These are phyloP conservation scores for Margarornis squamiger DNA, from an alignment of 2,797 vertebrate genomes.

Conservation along the genomic window DNA sequence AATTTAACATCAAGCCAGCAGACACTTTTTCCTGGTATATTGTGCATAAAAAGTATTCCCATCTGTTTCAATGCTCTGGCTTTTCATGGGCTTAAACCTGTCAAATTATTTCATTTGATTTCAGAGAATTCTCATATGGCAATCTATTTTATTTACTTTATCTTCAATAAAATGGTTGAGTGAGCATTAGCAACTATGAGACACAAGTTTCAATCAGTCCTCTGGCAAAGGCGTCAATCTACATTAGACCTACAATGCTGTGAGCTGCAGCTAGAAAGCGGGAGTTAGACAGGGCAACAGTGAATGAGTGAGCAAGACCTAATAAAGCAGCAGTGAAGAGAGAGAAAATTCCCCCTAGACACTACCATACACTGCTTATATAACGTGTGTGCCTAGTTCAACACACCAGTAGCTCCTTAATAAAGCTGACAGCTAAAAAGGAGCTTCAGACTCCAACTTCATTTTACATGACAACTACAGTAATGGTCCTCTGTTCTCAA, in stretches of 20 bases:
- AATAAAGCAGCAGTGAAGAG: conserved; percentile 56
- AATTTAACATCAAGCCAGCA: conserved; percentile 18
- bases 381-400: conserved; percentile 78
- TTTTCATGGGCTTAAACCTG: conserved; percentile 78
- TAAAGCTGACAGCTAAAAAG: conserved; percentile 81
- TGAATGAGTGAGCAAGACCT: conserved; percentile 49
- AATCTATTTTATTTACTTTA: conserved; percentile 98
- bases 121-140: conserved; percentile 88
- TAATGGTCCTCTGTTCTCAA: conserved; percentile 74
- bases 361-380: conserved; percentile 69
- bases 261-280: conserved; percentile 61
- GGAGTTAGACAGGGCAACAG: conserved; percentile 60
- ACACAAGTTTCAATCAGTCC: conserved; percentile 91
- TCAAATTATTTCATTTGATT: conserved; percentile 88
- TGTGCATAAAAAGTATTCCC: conserved; percentile 67
- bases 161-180: conserved; percentile 97
- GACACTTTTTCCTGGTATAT: conserved; percentile 35
- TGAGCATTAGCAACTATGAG: conserved; percentile 92
- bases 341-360: conserved; percentile 72
- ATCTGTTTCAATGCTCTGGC: conserved; percentile 63
- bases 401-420: conserved; percentile 73
- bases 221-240: conserved; percentile 82
- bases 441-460: conserved; percentile 77
- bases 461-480: conserved; percentile 82
- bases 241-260: conserved; percentile 76